These are phyloP conservation scores for Amorpha juglandis DNA, from an alignment of 2,888 invertebrate species.

Conservation along the genomic window DNA sequence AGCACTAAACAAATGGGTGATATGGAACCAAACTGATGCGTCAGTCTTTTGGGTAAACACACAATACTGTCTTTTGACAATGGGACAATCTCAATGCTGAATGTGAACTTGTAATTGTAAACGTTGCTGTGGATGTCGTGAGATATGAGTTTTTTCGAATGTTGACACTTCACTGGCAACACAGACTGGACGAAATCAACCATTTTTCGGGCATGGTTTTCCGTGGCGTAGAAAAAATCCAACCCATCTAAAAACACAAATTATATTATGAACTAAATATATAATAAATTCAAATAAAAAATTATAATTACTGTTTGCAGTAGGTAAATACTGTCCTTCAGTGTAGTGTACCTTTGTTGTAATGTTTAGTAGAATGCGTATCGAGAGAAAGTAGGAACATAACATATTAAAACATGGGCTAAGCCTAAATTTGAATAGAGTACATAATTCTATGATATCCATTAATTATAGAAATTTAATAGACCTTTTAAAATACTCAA, in stretches of 20 bases:
- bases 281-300: too few species aligned
- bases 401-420: too few species aligned
- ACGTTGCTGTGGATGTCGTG: constrained; percentile 98
- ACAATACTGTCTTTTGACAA: constrained; percentile 97
- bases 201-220: constrained; percentile 96
- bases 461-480: too few species aligned
- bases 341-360: too few species aligned
- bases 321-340: too few species aligned
- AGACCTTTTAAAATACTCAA: too few species aligned
- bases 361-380: too few species aligned
- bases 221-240: constrained; percentile 96
- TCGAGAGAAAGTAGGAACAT: too few species aligned
- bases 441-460: too few species aligned
- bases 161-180: constrained; percentile 93
- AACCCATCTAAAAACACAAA: constrained; percentile 89
- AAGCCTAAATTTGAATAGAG: too few species aligned
- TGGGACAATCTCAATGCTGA: constrained; percentile 97
- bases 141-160: constrained; percentile 97
- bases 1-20: constrained; percentile 94
- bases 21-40: constrained; percentile 94
- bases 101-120: constrained; percentile 98
- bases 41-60: constrained; percentile 93
- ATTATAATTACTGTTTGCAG: too few species aligned
- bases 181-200: constrained; percentile 95
- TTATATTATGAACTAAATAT: background rate